Percentiles rank a stretch among this genome's conserved stretches.
These are phyloP conservation scores for Trypoxylus dichotomus DNA, from an alignment of 1,140 invertebrate genomes.

Conservation along the genomic window DNA sequence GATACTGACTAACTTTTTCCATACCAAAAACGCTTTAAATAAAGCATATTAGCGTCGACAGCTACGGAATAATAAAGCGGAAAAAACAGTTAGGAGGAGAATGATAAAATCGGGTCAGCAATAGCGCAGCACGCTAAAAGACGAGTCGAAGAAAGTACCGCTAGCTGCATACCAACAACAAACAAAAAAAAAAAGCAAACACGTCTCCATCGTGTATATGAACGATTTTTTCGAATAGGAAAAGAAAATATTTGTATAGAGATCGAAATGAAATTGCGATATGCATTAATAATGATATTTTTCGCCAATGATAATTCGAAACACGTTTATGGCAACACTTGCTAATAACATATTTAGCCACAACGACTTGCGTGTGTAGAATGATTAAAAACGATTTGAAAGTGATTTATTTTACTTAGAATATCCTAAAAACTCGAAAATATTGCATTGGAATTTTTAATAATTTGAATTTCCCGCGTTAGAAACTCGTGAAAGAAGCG, in stretches of 20 bases:
- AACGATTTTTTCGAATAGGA: background rate
- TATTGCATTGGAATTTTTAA: background rate
- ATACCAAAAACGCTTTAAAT: slow-evolving; percentile 5
- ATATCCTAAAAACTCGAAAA: no score
- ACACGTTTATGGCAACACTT: background rate
- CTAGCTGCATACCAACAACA: background rate
- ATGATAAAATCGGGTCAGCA: background rate
- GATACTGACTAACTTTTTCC: background rate
- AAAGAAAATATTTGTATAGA: background rate
- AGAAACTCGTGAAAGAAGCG: background rate
- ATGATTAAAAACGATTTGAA: no score
- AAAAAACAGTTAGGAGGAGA: slow-evolving; percentile 9
- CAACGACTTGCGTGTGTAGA: no score
- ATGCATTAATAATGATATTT: background rate
- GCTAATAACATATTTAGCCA: background rate
- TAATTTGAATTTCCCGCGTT: background rate
- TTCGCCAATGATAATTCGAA: background rate
- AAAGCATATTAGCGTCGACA: background rate
- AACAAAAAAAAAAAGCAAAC: background rate
- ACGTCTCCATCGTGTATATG: background rate
- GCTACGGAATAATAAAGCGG: background rate
- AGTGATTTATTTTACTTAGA: no score
- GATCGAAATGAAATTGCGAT: background rate
- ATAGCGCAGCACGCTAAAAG: background rate
- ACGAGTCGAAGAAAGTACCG: background rate